phyloP scores from a whole-genome alignment of 2,888 invertebrate species.

The Drosophila cognata region DNA sequence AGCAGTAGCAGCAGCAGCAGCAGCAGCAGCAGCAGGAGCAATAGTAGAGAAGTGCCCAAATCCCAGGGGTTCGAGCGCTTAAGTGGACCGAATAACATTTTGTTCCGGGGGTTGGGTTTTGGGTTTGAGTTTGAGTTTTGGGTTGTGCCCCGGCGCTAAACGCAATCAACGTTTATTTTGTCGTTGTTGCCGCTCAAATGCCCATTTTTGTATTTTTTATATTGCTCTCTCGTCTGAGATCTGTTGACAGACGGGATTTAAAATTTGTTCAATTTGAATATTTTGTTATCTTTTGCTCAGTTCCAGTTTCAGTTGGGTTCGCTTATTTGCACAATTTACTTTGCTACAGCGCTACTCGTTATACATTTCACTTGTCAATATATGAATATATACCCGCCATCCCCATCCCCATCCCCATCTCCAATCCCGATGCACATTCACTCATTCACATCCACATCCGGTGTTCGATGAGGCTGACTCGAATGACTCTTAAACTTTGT shows the following conservation, averaged over 20 bases:
- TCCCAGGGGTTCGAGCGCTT: constrained; percentile 59
- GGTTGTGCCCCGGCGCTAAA: constrained; percentile 42
- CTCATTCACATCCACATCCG: constrained; percentile 61
- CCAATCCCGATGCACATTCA: not conserved
- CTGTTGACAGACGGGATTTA: constrained; percentile 79
- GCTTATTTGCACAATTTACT: constrained; percentile 39
- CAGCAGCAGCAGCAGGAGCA: not conserved
- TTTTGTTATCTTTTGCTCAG: constrained; percentile 54
- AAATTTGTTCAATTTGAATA: constrained; percentile 77
- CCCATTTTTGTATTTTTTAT: constrained; percentile 13
- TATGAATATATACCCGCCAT: not conserved
- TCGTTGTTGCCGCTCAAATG: constrained; percentile 37
- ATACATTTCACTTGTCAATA: constrained; percentile 33
- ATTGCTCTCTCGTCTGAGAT: constrained; percentile 37
- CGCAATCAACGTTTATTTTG: constrained; percentile 74
- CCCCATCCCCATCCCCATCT: too few species aligned
- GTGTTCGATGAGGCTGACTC: constrained; percentile 46
- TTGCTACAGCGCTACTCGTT: constrained; percentile 20
- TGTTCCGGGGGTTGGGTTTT: constrained; percentile 32
- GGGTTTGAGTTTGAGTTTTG: constrained; percentile 6
- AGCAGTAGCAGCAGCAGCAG: constrained; percentile 25
- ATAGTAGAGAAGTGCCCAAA: constrained; percentile 34
- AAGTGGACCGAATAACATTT: constrained; percentile 51
- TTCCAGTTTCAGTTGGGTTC: constrained; percentile 23
- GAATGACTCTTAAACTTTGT: constrained; percentile 37